phyloP scores from a whole-genome alignment of 1,140 invertebrate genomes.

The Drosophila funebris region DNA sequence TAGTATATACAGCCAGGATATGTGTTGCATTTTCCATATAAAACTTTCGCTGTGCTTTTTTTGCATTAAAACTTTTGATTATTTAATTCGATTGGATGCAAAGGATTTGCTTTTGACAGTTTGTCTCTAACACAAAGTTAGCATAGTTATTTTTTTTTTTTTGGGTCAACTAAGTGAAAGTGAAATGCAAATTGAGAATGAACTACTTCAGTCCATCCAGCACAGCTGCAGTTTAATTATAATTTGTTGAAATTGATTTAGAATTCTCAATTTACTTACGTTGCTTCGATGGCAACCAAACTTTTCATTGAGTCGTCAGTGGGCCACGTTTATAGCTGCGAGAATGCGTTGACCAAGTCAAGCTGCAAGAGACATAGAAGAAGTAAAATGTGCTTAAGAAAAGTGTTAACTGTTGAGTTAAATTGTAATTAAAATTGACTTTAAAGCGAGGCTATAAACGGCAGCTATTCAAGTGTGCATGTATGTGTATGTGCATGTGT shows the following conservation, averaged over 20 bases:
- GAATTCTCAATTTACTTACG: slow-evolving; percentile 50
- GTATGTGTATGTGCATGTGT: slow-evolving; percentile 8
- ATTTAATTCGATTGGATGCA: slow-evolving; percentile 18
- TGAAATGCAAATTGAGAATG: slow-evolving; percentile 36
- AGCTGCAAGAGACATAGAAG: slow-evolving; percentile 6
- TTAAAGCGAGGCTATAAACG: slow-evolving; percentile 37
- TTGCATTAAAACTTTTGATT: slow-evolving; percentile 18
- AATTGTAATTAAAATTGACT: slow-evolving; percentile 61
- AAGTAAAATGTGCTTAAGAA: background rate
- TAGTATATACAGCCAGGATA: background rate
- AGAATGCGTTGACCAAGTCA: background rate
- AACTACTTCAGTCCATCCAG: too few relatives aligned
- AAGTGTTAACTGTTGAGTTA: slow-evolving; percentile 7
- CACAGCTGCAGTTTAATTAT: slow-evolving; percentile 6
- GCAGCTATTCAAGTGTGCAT: slow-evolving; percentile 31
- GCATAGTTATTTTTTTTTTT: slow-evolving; percentile 43
- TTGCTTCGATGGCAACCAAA: slow-evolving; percentile 64
- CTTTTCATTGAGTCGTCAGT: slow-evolving; percentile 70
- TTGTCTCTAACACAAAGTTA: background rate
- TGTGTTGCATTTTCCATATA: slow-evolving; percentile 28
- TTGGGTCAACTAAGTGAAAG: slow-evolving; percentile 19
- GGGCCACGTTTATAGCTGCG: slow-evolving; percentile 31
- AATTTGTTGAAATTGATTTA: slow-evolving; percentile 1
- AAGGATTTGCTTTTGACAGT: slow-evolving; percentile 17
- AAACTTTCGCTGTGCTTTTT: slow-evolving; percentile 6